Percentiles rank a stretch among this genome's conserved stretches.
Conservation (phyloP, 2,888 invertebrate genomes). For the Cheilosia vernalis region DNA sequence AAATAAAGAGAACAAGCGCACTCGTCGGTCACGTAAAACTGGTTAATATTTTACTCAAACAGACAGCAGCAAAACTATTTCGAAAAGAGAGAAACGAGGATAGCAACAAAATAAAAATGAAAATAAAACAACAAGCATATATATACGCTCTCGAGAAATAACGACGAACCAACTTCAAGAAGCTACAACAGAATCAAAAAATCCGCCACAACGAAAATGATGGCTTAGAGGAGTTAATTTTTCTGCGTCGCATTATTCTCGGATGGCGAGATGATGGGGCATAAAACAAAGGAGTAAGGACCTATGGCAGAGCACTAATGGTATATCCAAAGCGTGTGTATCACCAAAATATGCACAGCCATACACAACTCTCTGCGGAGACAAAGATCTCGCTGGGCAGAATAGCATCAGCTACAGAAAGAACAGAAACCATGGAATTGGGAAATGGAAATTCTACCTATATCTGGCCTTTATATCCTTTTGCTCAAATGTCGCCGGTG, state of each 20-base stretch:
- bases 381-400: constrained; percentile 66
- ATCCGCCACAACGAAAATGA: constrained; percentile 34
- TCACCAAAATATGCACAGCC: constrained; percentile 51
- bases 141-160: neutral
- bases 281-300: constrained; percentile 69
- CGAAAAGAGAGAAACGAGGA: constrained; percentile 29
- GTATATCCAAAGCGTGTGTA: constrained; percentile 62
- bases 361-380: constrained; percentile 35
- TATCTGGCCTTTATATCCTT: constrained; percentile 72
- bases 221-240: constrained; percentile 73
- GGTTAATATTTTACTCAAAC: constrained; percentile 61
- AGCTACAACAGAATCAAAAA: constrained; percentile 52
- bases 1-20: constrained; percentile 46
- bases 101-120: neutral
- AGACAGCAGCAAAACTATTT: constrained; percentile 46
- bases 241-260: constrained; percentile 63
- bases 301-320: constrained; percentile 52
- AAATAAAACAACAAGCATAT: neutral
- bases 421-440: constrained; percentile 43
- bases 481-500: constrained; percentile 69
- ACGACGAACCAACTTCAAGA: constrained; percentile 45
- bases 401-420: constrained; percentile 39
- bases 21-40: constrained; percentile 70
- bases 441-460: constrained; percentile 69
- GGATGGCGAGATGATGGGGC: constrained; percentile 32